Evolutionary conservation across 2,797 vertebrate genomes (phyloP), one percentile per base, ranked within the genome.

Genomic region (Fratercula arctica): DNA sequence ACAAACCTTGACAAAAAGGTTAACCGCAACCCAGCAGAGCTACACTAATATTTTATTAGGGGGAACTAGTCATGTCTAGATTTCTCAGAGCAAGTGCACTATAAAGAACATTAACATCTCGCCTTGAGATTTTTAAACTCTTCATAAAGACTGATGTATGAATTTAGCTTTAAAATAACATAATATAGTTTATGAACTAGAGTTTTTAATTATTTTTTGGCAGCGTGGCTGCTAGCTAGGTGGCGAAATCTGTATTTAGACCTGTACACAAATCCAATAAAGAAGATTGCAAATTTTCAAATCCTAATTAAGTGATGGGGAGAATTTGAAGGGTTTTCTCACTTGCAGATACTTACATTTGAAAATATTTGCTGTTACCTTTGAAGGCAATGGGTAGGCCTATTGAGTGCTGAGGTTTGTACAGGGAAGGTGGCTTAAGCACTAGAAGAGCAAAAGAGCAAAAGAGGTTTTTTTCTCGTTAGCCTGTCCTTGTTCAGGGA

Each of bases 1-100:
- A 57, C 73, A 94, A 91, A 95, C 88, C 95, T 94, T 96, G 92
- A 95, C 78, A 97, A 95, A 98, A 95, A 98, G 97, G 97, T 98
- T 98, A 98, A 98, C 97, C 98, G 97, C 93, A 96, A 91, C 82
- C 90, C 95, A 96, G 69, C 79, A 95, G 91, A 97, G 83, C 92
- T 97, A 95, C 89, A 68, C 89, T 97, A 87, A 97, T 97, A 86
- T 97, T 98, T 98, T 98, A 97, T 96, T 97, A 93, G 96, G 96
- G 86, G 93, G 80, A 89, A 21, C 73, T 60, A 93, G 95, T 86
- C 81, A 78, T 74, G 59, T 69, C 41, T 77, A 74, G 64, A 87
- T 95, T 98, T 97, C 97, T 89, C 87, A 97, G 85, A 97, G 93
- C 87, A 96, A 95, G 88, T 93, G 85, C 89, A 37, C 90, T 94